A percentile compares a stretch with the other conserved stretches of the same genome.
Conservation (phyloP, 2,113 vertebrate species). For the Lagenorhynchus albirostris region DNA sequence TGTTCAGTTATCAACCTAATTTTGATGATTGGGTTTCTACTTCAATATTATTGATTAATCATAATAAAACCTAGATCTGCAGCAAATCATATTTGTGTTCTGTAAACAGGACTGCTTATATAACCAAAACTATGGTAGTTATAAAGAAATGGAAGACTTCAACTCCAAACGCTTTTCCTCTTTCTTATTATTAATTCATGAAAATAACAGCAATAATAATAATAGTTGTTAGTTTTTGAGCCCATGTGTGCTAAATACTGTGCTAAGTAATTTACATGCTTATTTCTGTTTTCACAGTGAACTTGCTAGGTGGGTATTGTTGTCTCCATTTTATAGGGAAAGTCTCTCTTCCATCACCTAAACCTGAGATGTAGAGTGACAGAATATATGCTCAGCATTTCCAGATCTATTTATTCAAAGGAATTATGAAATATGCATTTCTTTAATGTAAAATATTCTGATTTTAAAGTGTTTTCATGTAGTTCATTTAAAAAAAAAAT, state of each 20-base stretch:
- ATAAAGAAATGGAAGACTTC: background rate
- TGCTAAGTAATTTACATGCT: background rate
- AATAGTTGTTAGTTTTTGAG: background rate
- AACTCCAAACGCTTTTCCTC: background rate
- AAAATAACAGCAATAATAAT: background rate
- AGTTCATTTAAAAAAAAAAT: background rate
- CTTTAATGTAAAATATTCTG: background rate
- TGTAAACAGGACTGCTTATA: background rate
- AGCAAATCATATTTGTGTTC: background rate
- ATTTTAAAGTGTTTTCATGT: background rate
- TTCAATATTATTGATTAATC: background rate
- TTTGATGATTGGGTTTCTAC: background rate
- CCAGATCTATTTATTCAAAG: background rate
- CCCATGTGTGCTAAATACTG: rapidly evolving
- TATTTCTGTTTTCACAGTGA: background rate
- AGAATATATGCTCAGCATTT: background rate
- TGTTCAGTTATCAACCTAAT: background rate
- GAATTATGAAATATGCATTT: background rate
- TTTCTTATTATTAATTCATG: background rate
- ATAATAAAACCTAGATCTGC: background rate
- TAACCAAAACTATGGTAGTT: background rate
- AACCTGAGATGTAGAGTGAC: background rate
- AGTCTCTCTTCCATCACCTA: background rate
- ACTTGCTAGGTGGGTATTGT: background rate
- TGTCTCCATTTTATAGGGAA: background rate